Percentiles rank a stretch among this genome's conserved stretches.
phyloP scores from a whole-genome alignment of 2,113 vertebrate genomes.

The Tapirus terrestris region DNA sequence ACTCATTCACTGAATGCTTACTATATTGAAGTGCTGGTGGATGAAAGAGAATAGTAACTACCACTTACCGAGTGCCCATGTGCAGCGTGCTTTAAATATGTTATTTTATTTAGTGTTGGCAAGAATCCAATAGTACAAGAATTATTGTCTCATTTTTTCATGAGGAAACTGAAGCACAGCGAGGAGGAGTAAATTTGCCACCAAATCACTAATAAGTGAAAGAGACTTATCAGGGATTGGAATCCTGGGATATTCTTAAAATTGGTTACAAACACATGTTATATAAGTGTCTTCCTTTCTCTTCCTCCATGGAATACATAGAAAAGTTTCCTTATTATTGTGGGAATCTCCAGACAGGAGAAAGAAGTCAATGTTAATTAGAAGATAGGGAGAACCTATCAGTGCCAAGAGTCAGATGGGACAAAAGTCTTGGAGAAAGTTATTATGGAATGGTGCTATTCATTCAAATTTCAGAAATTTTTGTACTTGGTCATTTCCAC shows the following conservation, averaged over 20 bases:
- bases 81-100: background rate
- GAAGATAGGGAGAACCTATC: background rate
- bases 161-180: background rate
- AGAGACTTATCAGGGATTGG: background rate
- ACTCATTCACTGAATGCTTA: background rate
- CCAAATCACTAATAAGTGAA: background rate
- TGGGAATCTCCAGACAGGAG: background rate
- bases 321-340: background rate
- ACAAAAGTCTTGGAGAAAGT: background rate
- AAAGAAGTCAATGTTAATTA: background rate
- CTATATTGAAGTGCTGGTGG: background rate
- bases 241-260: background rate
- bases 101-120: background rate
- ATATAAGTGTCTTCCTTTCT: background rate
- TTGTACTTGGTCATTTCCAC: background rate
- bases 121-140: background rate
- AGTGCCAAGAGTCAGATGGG: background rate
- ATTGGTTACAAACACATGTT: background rate
- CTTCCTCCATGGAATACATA: background rate
- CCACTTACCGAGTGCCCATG: background rate
- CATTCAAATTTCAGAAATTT: background rate
- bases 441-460: background rate
- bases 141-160: background rate
- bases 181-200: background rate
- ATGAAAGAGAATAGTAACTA: background rate